These are phyloP conservation scores for Heliocidaris erythrogramma DNA, from an alignment of 35 echinoderm and acorn worm genomes.

Conservation along the genomic window DNA sequence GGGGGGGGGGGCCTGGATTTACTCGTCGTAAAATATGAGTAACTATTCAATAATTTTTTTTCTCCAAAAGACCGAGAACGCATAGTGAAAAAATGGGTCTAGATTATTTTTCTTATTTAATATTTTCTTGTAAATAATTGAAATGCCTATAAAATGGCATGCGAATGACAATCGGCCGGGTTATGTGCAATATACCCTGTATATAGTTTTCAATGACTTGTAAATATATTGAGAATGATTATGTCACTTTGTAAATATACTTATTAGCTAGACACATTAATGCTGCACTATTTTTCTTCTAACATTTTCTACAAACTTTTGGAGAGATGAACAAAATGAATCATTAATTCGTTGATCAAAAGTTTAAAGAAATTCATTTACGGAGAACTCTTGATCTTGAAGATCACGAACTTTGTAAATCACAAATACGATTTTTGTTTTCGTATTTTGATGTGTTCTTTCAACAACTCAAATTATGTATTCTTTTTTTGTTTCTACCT, in stretches of 20 bases:
- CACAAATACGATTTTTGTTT: not conserved
- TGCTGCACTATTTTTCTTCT: not conserved
- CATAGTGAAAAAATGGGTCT: not conserved
- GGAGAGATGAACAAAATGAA: not conserved
- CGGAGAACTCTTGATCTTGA: not conserved
- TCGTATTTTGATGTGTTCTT: conserved; percentile 15
- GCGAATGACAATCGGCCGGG: conserved; percentile 41
- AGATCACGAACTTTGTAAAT: not conserved
- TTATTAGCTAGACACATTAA: not conserved
- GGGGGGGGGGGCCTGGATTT: no score
- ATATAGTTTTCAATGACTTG: conserved; percentile 20
- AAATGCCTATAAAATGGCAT: conserved; percentile 16
- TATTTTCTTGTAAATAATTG: conserved; percentile 15
- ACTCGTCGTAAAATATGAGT: no score
- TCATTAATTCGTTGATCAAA: not conserved
- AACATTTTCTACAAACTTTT: not conserved
- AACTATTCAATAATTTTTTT: not conserved
- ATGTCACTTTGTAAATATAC: not conserved
- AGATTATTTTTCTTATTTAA: not conserved
- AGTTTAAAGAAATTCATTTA: not conserved
- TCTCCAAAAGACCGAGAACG: not conserved
- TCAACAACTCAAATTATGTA: not conserved
- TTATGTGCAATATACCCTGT: conserved; percentile 43
- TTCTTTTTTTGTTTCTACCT: not conserved
- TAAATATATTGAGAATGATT: not conserved